Conservation (phyloP, 2,888 invertebrate genomes). For the Congeria kusceri region DNA sequence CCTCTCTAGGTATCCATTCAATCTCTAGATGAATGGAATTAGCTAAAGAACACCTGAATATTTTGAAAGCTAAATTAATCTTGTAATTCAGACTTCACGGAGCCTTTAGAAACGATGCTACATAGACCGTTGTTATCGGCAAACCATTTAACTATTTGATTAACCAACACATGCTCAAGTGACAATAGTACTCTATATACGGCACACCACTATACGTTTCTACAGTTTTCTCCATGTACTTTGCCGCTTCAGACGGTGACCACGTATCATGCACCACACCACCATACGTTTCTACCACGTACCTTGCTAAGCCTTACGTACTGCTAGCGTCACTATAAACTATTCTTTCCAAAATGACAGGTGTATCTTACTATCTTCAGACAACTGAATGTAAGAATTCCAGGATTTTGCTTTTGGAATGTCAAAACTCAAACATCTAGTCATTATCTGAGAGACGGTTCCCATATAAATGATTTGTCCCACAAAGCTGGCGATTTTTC, state of each 20-base stretch:
- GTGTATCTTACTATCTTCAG: constrained; percentile 10
- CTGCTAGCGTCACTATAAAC: constrained; percentile 33
- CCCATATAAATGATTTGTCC: constrained; percentile 32
- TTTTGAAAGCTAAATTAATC: constrained; percentile 21
- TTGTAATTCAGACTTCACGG: constrained; percentile 41
- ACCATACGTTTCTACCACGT: constrained; percentile 20
- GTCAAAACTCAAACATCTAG: constrained; percentile 13
- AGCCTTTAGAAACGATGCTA: constrained; percentile 25
- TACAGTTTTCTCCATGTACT: constrained; percentile 38
- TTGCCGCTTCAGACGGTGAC: background rate
- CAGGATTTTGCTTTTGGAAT: constrained; percentile 2
- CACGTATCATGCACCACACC: constrained; percentile 24
- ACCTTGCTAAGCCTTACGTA: constrained; percentile 28
- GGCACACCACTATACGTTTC: no score
- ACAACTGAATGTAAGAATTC: constrained; percentile 34
- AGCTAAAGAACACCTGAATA: constrained; percentile 16
- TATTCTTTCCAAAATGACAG: constrained; percentile 22
- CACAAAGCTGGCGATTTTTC: constrained; percentile 24
- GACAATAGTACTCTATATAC: constrained; percentile 23
- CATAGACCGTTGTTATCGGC: constrained; percentile 29
- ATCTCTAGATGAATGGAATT: constrained; percentile 23
- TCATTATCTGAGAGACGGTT: constrained; percentile 31
- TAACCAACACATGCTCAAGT: background rate
- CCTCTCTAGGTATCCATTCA: constrained; percentile 38
- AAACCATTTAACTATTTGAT: constrained; percentile 34